Percentiles rank a stretch among this genome's conserved stretches.
Evolutionary conservation across 2,797 vertebrate genomes (phyloP).

Genomic region (Cuculus canorus): DNA sequence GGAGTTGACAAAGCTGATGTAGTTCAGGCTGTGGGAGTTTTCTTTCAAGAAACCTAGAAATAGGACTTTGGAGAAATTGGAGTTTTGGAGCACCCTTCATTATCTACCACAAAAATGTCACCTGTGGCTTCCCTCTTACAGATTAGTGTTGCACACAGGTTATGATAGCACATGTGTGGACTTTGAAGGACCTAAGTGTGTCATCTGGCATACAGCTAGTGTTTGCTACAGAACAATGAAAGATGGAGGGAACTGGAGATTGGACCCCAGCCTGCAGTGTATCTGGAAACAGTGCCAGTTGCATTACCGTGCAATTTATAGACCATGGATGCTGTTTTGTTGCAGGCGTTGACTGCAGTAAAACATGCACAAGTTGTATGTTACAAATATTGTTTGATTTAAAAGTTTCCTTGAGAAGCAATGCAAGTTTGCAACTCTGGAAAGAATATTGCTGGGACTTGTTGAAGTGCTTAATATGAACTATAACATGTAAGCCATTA

Average conservation of each 20-base stretch:
- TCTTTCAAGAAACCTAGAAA: not conserved
- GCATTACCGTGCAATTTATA: not conserved
- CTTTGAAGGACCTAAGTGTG: not conserved
- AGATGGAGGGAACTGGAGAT: not conserved
- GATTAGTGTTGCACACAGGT: not conserved
- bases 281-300: not conserved
- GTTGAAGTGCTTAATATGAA: slow-evolving; percentile 27
- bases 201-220: not conserved
- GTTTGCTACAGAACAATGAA: not conserved
- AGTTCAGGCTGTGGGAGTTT: not conserved
- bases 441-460: slow-evolving; percentile 4
- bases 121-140: not conserved
- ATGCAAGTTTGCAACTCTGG: not conserved
- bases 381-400: not conserved
- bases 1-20: slow-evolving; percentile 6
- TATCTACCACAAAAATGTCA: not conserved
- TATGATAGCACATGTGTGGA: not conserved
- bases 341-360: not conserved
- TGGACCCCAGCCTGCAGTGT: rapidly evolving
- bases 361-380: not conserved
- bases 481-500: slow-evolving; percentile 36
- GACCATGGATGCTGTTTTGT: not conserved
- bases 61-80: not conserved
- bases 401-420: slow-evolving; percentile 13
- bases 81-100: not conserved